These are phyloP conservation scores for Crocuta crocuta DNA, from an alignment of 2,113 vertebrate genomes.

Conservation along the genomic window DNA sequence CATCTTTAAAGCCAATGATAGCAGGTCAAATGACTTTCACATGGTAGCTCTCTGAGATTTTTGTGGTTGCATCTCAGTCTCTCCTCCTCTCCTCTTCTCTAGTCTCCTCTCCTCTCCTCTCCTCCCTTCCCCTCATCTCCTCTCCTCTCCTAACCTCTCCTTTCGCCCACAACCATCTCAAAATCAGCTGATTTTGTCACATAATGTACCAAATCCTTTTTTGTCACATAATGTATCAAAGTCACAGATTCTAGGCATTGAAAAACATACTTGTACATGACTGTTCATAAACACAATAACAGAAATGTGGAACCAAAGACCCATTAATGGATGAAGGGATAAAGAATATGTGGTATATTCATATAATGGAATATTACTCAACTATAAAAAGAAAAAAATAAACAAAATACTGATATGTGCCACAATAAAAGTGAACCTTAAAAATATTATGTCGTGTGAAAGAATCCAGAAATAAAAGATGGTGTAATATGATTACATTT, in stretches of 20 bases:
- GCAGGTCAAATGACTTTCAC: background rate
- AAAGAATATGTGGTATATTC: background rate
- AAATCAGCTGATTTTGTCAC: background rate
- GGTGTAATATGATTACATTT: background rate
- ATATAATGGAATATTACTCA: background rate
- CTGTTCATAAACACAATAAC: background rate
- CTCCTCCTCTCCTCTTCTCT: background rate
- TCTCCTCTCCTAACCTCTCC: background rate
- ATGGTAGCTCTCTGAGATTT: background rate
- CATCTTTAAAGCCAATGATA: background rate
- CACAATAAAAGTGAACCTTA: background rate
- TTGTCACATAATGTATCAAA: background rate
- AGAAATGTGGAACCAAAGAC: background rate
- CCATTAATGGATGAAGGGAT: background rate
- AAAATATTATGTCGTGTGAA: background rate
- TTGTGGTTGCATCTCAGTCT: background rate
- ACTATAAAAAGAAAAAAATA: background rate
- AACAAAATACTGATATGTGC: background rate
- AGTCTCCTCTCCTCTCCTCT: background rate
- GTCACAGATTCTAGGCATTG: background rate
- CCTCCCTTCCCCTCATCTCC: accelerated
- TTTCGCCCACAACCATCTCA: background rate
- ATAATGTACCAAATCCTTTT: background rate
- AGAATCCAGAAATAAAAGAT: background rate
- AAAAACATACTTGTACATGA: background rate